These are phyloP conservation scores for Sthenelais limicola DNA, from an alignment of 2,888 invertebrate species.

Conservation along the genomic window DNA sequence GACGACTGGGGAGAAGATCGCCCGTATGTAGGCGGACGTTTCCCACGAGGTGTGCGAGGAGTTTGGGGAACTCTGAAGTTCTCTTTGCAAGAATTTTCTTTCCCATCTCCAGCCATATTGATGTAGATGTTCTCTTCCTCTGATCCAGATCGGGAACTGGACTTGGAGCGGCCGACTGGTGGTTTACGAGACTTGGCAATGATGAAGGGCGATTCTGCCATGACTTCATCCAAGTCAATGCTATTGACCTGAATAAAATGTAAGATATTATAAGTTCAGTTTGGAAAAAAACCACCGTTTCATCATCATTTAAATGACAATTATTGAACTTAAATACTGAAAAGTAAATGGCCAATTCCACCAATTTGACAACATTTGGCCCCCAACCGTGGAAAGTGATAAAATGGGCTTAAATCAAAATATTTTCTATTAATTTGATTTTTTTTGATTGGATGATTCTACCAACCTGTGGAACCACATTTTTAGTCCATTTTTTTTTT, in stretches of 20 bases:
- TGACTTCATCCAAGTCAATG: constrained; percentile 39
- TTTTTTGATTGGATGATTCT: too few relatives aligned
- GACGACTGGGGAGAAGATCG: constrained; percentile 45
- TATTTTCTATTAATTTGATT: too few relatives aligned
- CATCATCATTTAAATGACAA: too few relatives aligned
- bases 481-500: too few relatives aligned
- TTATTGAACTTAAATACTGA: too few relatives aligned
- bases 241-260: constrained; percentile 23
- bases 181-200: constrained; percentile 1
- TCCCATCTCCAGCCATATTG: constrained; percentile 26
- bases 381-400: too few relatives aligned
- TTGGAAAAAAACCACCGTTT: too few relatives aligned
- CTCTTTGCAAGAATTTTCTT: constrained; percentile 53
- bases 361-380: too few relatives aligned
- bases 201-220: constrained; percentile 43
- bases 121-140: constrained; percentile 37
- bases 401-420: too few relatives aligned
- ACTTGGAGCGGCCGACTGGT: constrained; percentile 32
- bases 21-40: constrained; percentile 52
- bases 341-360: too few relatives aligned
- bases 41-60: constrained; percentile 56
- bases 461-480: too few relatives aligned
- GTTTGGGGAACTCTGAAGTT: constrained; percentile 69
- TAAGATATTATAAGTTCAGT: neutral
- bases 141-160: neutral